phyloP scores from a whole-genome alignment of 2,888 invertebrate species.

The Conus canariensis region DNA sequence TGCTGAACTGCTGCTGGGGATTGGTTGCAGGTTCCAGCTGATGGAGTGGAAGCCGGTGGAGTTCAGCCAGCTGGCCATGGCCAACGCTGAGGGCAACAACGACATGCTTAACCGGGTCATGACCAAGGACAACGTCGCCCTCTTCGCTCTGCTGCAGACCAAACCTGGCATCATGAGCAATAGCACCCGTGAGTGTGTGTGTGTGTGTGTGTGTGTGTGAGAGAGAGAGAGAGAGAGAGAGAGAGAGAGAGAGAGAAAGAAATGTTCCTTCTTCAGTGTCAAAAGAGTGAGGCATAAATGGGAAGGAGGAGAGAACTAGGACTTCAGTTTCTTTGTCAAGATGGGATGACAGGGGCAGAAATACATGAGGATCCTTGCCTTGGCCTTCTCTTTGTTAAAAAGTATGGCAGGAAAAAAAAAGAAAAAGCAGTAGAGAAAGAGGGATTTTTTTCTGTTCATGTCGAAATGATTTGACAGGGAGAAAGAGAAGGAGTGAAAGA shows the following conservation, averaged over 20 bases:
- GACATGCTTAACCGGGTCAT: slow-evolving; percentile 99
- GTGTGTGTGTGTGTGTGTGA: neutral
- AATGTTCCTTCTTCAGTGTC: too few relatives aligned
- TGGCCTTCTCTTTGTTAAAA: too few relatives aligned
- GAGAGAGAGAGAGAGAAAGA: too few relatives aligned
- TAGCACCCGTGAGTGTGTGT: neutral
- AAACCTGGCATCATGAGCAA: slow-evolving; percentile 89
- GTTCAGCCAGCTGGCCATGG: slow-evolving; percentile 99
- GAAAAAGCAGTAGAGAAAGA: too few relatives aligned
- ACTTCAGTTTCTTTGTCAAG: too few relatives aligned
- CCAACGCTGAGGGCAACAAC: slow-evolving; percentile 94
- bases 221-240: too few relatives aligned
- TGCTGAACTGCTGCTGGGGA: too few relatives aligned
- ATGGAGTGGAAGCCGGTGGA: slow-evolving; percentile 98
- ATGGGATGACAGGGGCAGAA: neutral
- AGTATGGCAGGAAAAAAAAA: too few relatives aligned
- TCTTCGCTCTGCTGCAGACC: slow-evolving; percentile 96
- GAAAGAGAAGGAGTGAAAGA: too few relatives aligned
- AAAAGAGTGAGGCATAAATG: neutral
- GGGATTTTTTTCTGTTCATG: too few relatives aligned
- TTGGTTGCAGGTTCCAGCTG: slow-evolving; percentile 88
- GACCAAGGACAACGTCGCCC: slow-evolving; percentile 99
- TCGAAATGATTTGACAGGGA: too few relatives aligned
- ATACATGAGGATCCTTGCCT: too few relatives aligned
- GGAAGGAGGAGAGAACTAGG: neutral